Evolutionary conservation across 2,797 vertebrate genomes (phyloP).

Genomic region (Psittacula echo): DNA sequence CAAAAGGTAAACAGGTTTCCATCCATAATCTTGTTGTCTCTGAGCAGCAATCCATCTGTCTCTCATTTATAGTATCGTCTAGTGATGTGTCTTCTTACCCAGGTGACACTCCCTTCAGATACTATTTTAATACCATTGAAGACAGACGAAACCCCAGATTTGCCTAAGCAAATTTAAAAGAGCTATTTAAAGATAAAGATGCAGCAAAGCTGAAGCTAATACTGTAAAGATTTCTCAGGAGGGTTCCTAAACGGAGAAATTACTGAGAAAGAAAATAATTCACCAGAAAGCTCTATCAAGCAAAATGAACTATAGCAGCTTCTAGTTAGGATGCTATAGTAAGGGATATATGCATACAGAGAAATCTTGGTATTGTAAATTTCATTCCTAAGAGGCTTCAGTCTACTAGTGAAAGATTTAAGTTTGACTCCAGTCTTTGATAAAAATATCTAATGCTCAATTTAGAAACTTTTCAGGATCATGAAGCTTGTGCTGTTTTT

Average conservation of each 20-base stretch:
- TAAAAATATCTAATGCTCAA: constrained; percentile 27
- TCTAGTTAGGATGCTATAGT: not conserved
- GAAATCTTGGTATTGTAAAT: not conserved
- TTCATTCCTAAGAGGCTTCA: constrained; percentile 29
- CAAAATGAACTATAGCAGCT: constrained; percentile 35
- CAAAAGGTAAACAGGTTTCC: constrained; percentile 58
- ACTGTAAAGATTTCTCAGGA: constrained; percentile 40
- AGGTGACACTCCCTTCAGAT: constrained; percentile 36
- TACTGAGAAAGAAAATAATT: constrained; percentile 54
- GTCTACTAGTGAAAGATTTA: constrained; percentile 3
- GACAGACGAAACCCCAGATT: constrained; percentile 52
- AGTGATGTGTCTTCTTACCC: constrained; percentile 35
- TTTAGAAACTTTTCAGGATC: constrained; percentile 30
- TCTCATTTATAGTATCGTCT: constrained; percentile 27
- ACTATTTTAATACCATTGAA: constrained; percentile 40
- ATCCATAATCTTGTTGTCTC: constrained; percentile 27
- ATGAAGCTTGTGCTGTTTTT: not conserved
- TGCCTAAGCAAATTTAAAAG: constrained; percentile 56
- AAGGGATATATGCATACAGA: constrained; percentile 1
- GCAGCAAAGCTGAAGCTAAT: constrained; percentile 58
- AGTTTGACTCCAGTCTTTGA: constrained; percentile 2
- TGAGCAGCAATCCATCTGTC: constrained; percentile 61
- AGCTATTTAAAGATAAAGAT: constrained; percentile 57
- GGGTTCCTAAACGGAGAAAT: constrained; percentile 16
- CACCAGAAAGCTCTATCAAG: constrained; percentile 28